Conservation (phyloP, 2,797 vertebrate genomes). For the Halcyon chelicuti region DNA sequence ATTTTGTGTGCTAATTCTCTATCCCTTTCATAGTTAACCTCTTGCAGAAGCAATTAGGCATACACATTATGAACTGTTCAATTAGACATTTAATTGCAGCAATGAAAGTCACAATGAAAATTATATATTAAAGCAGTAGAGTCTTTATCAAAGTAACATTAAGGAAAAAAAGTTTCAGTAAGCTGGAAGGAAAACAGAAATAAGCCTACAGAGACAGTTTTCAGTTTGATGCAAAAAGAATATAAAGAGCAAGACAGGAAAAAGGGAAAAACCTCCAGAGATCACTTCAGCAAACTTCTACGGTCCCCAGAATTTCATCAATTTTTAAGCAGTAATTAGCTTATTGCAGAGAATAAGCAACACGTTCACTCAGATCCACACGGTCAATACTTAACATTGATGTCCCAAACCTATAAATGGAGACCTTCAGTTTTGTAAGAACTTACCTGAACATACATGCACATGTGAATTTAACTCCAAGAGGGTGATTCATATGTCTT, state of each 20-base stretch:
- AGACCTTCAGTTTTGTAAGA: not conserved
- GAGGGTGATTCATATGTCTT: not conserved
- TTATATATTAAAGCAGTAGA: slow-evolving; percentile 9
- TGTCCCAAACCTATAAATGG: not conserved
- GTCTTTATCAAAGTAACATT: not conserved
- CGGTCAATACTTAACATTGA: not conserved
- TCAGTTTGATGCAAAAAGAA: not conserved
- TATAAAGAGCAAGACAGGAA: not conserved
- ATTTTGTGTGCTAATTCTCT: not conserved
- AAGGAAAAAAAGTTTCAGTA: not conserved
- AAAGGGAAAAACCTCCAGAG: not conserved
- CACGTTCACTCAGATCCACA: not conserved
- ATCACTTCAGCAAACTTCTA: not conserved
- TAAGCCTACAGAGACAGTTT: not conserved
- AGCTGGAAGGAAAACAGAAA: not conserved
- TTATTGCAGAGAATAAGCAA: not conserved
- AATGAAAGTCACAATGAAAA: slow-evolving; percentile 53
- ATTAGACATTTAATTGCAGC: slow-evolving; percentile 56
- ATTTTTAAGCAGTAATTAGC: slow-evolving; percentile 22
- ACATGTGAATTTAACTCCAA: not conserved
- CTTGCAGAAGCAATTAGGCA: slow-evolving; percentile 39
- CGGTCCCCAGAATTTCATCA: not conserved
- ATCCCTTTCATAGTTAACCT: slow-evolving; percentile 36
- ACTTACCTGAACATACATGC: not conserved
- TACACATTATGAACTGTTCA: slow-evolving; percentile 47